Evolutionary conservation across 2,888 invertebrate genomes (phyloP).

Genomic region (Ochlodes sylvanus): DNA sequence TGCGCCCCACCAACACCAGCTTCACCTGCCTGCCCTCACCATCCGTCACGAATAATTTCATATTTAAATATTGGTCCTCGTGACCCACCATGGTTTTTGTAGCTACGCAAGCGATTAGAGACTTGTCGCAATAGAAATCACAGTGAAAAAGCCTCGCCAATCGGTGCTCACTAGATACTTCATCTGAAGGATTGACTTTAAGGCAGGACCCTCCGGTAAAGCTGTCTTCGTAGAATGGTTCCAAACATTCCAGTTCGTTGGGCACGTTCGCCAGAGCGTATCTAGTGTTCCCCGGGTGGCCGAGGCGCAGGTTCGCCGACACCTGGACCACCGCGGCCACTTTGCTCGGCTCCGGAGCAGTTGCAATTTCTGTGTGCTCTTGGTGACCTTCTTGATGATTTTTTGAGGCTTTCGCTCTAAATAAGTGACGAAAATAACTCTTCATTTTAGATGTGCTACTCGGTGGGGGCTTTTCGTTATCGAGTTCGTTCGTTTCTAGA

Average conservation of each 20-base stretch:
- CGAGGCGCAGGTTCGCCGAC: conserved; percentile 56
- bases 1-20: conserved; percentile 56
- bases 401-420: conserved; percentile 42
- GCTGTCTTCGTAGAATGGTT: conserved; percentile 68
- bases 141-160: conserved; percentile 64
- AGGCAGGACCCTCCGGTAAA: conserved; percentile 83
- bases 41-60: conserved; percentile 53
- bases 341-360: neutral
- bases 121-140: conserved; percentile 59
- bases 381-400: conserved; percentile 15
- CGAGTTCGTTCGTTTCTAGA: conserved; percentile 30
- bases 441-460: conserved; percentile 46
- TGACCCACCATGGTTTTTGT: conserved; percentile 57
- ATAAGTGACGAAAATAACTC: conserved; percentile 48
- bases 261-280: conserved; percentile 54
- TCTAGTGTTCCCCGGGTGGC: conserved; percentile 45
- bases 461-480: conserved; percentile 32
- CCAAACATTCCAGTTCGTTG: conserved; percentile 64
- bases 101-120: conserved; percentile 67
- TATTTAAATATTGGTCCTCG: conserved; percentile 60
- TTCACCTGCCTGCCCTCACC: conserved; percentile 36
- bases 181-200: conserved; percentile 68
- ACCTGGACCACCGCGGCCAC: conserved; percentile 48
- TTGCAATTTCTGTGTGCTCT: conserved; percentile 9
- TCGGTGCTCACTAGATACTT: conserved; percentile 50